A percentile compares a stretch with the other conserved stretches of the same genome.
Evolutionary conservation across 2,113 vertebrate genomes (phyloP).

Genomic region (Trachemys scripta): DNA sequence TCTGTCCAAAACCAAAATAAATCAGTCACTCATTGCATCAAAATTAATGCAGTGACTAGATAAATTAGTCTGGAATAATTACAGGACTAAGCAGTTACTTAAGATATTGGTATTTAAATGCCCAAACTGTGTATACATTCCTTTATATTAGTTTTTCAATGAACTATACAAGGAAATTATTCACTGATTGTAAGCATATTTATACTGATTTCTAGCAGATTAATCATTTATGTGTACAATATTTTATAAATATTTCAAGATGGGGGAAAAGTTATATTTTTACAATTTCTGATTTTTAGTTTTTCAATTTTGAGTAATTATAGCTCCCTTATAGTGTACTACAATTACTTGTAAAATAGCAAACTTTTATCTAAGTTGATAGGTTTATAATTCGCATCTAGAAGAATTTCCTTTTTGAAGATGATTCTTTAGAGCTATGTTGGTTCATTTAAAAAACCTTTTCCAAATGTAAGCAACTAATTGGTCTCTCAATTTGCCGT

Average conservation of each 20-base stretch:
- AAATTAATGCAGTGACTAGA: neutral
- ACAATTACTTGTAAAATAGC: constrained; percentile 6
- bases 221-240: constrained; percentile 24
- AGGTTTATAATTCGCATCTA: constrained; percentile 25
- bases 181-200: neutral
- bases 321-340: neutral
- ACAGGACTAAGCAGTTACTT: neutral
- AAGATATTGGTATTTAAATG: constrained; percentile 8
- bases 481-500: neutral
- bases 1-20: neutral
- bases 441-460: neutral
- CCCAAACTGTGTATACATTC: neutral
- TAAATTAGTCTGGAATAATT: constrained; percentile 8
- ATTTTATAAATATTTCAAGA: constrained; percentile 15
- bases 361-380: neutral
- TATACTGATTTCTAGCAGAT: neutral
- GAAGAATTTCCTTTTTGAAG: constrained; percentile 25
- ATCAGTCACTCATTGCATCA: constrained; percentile 16
- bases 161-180: neutral
- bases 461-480: neutral
- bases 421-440: neutral
- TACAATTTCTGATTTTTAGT: neutral
- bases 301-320: neutral
- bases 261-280: neutral
- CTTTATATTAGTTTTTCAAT: neutral